A percentile compares a stretch with the other conserved stretches of the same genome.
Evolutionary conservation across 2,797 vertebrate species (phyloP).

Genomic region (Syngnathus acus): DNA sequence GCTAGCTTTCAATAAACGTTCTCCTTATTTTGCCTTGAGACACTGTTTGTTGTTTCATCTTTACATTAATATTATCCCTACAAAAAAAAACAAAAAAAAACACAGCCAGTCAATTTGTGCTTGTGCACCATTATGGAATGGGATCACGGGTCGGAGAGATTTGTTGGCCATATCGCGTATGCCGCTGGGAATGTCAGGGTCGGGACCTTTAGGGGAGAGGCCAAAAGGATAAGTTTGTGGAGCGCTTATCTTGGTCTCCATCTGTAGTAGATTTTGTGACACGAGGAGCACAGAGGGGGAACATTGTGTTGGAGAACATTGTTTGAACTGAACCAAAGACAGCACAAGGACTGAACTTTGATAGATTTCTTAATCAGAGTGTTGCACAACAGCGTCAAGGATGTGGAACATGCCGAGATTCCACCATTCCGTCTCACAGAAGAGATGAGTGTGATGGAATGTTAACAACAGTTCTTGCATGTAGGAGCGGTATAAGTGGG

Average conservation of each 20-base stretch:
- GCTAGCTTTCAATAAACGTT: not conserved
- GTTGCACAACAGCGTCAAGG: no score
- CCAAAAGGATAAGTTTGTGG: slow-evolving; percentile 56
- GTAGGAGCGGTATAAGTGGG: no score
- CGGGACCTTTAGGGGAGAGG: slow-evolving; percentile 62
- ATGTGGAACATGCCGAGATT: no score
- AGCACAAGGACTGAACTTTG: no score
- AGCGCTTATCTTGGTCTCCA: slow-evolving; percentile 65
- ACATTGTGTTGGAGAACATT: no score
- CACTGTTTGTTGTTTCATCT: not conserved
- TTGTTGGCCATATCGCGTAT: slow-evolving; percentile 56
- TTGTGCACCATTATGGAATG: not conserved
- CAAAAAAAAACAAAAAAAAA: slow-evolving; percentile 17
- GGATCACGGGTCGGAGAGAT: slow-evolving; percentile 30
- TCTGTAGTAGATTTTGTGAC: slow-evolving; percentile 70
- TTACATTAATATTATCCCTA: not conserved
- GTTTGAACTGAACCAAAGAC: no score
- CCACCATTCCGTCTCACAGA: no score
- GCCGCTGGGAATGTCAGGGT: slow-evolving; percentile 71
- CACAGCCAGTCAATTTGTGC: slow-evolving; percentile 9
- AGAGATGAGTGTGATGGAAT: no score
- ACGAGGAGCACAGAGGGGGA: slow-evolving; percentile 52
- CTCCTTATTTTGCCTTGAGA: not conserved
- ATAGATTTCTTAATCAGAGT: no score
- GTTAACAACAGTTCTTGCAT: no score